Base-by-base conservation (phyloP, 1,140 invertebrate species). In the Potamilus streckersoni region DNA sequence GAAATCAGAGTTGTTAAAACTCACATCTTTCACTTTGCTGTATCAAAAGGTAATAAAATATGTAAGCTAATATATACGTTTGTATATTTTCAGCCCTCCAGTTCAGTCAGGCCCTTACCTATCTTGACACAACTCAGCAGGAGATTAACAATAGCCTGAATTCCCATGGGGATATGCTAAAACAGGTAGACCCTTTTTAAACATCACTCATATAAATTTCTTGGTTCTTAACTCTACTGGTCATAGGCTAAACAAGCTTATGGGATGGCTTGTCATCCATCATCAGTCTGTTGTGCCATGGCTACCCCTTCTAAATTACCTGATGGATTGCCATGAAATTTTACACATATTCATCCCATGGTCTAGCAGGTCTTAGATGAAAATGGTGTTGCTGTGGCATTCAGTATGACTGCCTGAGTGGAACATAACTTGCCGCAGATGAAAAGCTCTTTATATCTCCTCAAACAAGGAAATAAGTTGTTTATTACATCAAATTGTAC, bases 31-130 rank as follows among this genome's bases (percentile, higher is more conserved):
- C 17, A 56, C 23, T 14, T 63, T 49, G 38, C 38, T 49, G 11
- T 49, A 49, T 61, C 17, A 27, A 17, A 17, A 20, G 20, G 15
- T 64, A 23, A n/a, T 20, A 61, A 61, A 13, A 56, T 27, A 56
- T 20, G 12, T 17, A 19, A n/a, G 14, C 16, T 69, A 20, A 62
- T 19, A 19, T 11, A 69, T 57, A 67, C 16, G n/a, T 23, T 62
- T 55, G 77, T 84, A 67, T 77, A 76, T 82, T 93, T 92, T 63
- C 89, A 97, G 96, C 95, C 79, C 93, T 94, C 71, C 94, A 96
- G 86, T 97, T 97, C 85, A 93, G 93, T 57, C 95, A 95, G 89
- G 94, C 95, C 15, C 89, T 97, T 68, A 93, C 93, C 2, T 95
- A 96, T 85, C 90, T 97, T 59, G 95, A 96, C 90, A 93, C 94